Base-by-base conservation (phyloP, 2,888 invertebrate genomes). In the Cantharis rufa region DNA sequence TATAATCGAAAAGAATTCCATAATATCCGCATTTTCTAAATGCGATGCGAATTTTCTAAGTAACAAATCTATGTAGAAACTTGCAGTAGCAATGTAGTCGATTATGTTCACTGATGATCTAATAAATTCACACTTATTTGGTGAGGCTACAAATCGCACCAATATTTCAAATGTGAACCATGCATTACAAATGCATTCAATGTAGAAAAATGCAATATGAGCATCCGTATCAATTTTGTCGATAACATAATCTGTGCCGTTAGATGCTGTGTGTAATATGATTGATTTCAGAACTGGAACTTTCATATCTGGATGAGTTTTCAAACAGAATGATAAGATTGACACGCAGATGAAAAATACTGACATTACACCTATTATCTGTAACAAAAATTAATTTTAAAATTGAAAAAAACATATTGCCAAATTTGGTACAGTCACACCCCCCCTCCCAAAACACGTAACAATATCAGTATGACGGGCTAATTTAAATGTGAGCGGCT, bases 301-400 rank as follows among this genome's bases (percentile, higher is more conserved):
- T 85, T 98, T 92, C 96, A 98, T 96, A 89, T 97, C 98, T 81
- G 99, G 99, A 90, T 99, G 99, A 69, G 99, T 99, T 92, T 99
- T 99, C 88, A 99, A 92, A 91, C 99, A 99, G 91, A 99, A 99
- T 84, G 99, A 98, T 89, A 99, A 91, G 88, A 99, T 99, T 83
- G 99, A 99, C 83, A 98, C 96, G 91, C 98, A 97, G 89, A 99
- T 99, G 93, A 99, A 99, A 92, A 99, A 98, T 86, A 99, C 98
- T 82, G 98, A 99, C 88, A 98, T 94, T 82, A 98, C 95, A 84
- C 98, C 98, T 88, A 99, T 96, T 86, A 98, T 95, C 98, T 99
- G 94, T 63, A 92, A 92, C 84, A 80, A 85, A 86, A 84, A 78
- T 48, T 72, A 15, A 62, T 64, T 32, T 71, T 75, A 21, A 32